Base-by-base conservation (phyloP, 2,888 invertebrate genomes). In the Clistopyga incitator region DNA sequence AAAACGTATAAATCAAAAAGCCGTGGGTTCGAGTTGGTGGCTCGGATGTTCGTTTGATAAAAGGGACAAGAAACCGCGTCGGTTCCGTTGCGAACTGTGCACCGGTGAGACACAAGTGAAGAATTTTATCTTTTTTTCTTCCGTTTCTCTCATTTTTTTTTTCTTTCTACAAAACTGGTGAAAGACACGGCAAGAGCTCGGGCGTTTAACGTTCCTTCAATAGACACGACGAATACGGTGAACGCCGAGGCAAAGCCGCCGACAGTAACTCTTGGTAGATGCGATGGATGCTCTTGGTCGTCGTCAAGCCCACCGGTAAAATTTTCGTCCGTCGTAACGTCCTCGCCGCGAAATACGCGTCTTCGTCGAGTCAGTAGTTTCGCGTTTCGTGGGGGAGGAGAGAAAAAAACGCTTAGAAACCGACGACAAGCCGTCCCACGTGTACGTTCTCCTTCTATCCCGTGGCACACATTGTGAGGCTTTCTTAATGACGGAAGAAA, bases 401-500 rank as follows among this genome's bases (percentile, higher is more conserved):
- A n/a, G n/a, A n/a, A n/a, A n/a, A n/a, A 68, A 85, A 85, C 82
- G 85, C 85, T 85, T 86, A 86, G 85, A 85, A 86, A 84, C 78
- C 75, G 71, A 74, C 75, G 71, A 81, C 68, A 64, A 72, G 52
- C 38, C 65, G 56, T 74, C 56, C 56, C 54, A 45, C 47, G 42
- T 34, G 45, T 38, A 56, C 70, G n/a, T n/a, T 59, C 50, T 77
- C 74, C 70, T 84, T 78, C 81, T 75, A 81, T 84, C 65, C 10
- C 70, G 71, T 71, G 78, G 78, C 71, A 88, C 88, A 90, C 88
- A 91, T 92, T 91, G 91, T 91, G 90, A 89, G 88, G 90, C 89
- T 91, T 92, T 91, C 90, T 93, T 93, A 93, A 93, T 93, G 93
- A 93, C 92, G 93, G 93, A 93, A 93, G 92, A 93, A 91, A 93